Evolutionary conservation across 2,797 vertebrate species (phyloP), one percentile per base, ranked within the genome.

Genomic region (Acanthornis magna): DNA sequence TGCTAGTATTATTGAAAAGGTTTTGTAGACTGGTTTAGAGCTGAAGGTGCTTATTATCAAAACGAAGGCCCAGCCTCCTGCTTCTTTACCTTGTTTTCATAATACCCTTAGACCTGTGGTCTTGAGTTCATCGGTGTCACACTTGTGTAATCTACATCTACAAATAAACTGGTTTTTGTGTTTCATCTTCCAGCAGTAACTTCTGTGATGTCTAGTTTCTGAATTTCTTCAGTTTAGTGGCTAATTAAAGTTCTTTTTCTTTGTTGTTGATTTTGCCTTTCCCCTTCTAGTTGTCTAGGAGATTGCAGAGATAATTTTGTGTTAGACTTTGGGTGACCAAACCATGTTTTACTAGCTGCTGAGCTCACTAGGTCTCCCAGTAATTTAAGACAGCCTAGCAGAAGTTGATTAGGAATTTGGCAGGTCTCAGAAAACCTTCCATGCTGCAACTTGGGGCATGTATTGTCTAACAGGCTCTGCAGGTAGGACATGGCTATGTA

Each of bases 401-500:
- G 0, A 89, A 91, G 67, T 79, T 68, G 66, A 23, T 91, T 30
- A 79, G 77, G 70, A 81, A 61, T 63, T 85, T 93, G 88, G 73
- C 89, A 93, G 40, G 51, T 40, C 48, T 85, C n/a, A 36, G 55
- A 51, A 70, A 73, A 47, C 50, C 78, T 92, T 71, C 81, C 6
- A 3, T 79, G 60, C 73, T 88, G 62, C 77, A 66, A 0, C 55
- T 45, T 61, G 32, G 45, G 19, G 11, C 45, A 26, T 4, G 72
- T 54, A 34, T 88, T 89, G 92, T 88, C 75, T 85, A 74, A 85
- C 93, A 96, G 93, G 89, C 92, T 94, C 75, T 92, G 78, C 95
- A 89, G 81, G 91, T 85, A 89, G 48, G 48, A 71, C 30, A 4
- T 11, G 23, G 43, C 18, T 76, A 22, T 11, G 60, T 38, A 70